Base-by-base conservation (phyloP, 2,113 vertebrate genomes). In the Hippocampus guttulatus region DNA sequence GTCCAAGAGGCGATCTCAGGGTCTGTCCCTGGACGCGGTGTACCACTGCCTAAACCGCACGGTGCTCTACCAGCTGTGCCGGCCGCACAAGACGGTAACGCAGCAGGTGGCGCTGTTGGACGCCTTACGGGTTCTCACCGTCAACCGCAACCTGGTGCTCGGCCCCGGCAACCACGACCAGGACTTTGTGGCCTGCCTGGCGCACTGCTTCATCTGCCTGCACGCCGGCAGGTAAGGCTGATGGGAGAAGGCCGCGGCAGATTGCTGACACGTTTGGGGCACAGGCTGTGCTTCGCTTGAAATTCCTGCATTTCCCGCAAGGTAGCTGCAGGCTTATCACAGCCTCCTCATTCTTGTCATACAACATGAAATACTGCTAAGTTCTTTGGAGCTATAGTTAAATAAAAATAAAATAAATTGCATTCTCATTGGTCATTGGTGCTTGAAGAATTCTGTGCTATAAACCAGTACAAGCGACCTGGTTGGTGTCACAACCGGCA, bases 1-100 rank as follows among this genome's bases (percentile, higher is more conserved):
- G 97, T 97, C 95, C 3, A 99, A 99, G 90, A 88, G 97, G 76
- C 94, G 96, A 74, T 97, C 97, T 33, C 97, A 98, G 88, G 96
- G 97, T 3, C 85, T 99, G 25, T 98, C 96, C 0, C 91, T 98
- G 80, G 97, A 99, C 85, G 88, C 95, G 0, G 93, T 99, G 80
- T 98, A 99, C 84, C 97, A 99, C 91, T 96, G 97, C 85, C 92
- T 99, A 88, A 99, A 99, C 80, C 94, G 97, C 74, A 98, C 97
- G 27, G 95, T 99, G 80, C 92, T 99, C n/a, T 99, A 98, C 83
- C 97, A 99, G 89, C 96, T 99, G 77, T 98, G 95, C 15, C 92
- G 97, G 67, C 93, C 97, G 0, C 97, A 99, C 89, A 98, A 98
- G 91, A 99, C 96, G 0, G 97, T 99, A 0, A 93, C 97, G 0